Percentiles rank a stretch among this genome's conserved stretches.
These are phyloP conservation scores for Lumbricus terrestris DNA, from an alignment of 2,888 invertebrate genomes.

Conservation along the genomic window DNA sequence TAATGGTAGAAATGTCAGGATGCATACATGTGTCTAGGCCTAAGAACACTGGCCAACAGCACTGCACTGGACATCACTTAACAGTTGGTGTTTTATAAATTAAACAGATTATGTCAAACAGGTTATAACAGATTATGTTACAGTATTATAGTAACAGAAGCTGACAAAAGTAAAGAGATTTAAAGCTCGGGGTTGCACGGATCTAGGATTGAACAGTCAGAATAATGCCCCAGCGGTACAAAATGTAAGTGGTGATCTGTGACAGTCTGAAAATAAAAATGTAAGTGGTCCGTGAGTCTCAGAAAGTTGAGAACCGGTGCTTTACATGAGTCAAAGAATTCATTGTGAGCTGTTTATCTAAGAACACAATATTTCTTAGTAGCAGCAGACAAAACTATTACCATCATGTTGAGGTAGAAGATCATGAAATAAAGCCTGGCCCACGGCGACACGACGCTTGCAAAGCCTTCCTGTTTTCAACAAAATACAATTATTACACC, in stretches of 20 bases:
- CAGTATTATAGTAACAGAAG: background rate
- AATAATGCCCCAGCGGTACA: too few species aligned
- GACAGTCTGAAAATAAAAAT: too few species aligned
- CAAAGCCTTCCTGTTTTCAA: constrained; percentile 65
- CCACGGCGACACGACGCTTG: constrained; percentile 64
- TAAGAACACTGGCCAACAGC: background rate
- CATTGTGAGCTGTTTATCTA: background rate
- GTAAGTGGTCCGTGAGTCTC: too few species aligned
- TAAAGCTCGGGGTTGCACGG: too few species aligned
- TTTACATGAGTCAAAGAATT: too few species aligned
- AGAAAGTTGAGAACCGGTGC: too few species aligned
- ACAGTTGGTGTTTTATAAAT: background rate
- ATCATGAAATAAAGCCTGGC: constrained; percentile 82
- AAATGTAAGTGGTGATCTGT: too few species aligned
- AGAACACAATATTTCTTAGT: too few species aligned
- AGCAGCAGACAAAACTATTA: constrained; percentile 42
- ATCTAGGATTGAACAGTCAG: too few species aligned
- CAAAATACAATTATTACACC: background rate
- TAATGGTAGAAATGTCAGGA: background rate
- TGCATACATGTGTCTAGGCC: background rate
- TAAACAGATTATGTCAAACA: too few species aligned
- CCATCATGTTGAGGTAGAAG: constrained; percentile 86
- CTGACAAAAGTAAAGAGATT: too few species aligned
- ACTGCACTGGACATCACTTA: background rate
- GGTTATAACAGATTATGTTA: background rate